Evolutionary conservation across 2,797 vertebrate species (phyloP), one percentile per base, ranked within the genome.

Genomic region (Xyrichtys novacula): DNA sequence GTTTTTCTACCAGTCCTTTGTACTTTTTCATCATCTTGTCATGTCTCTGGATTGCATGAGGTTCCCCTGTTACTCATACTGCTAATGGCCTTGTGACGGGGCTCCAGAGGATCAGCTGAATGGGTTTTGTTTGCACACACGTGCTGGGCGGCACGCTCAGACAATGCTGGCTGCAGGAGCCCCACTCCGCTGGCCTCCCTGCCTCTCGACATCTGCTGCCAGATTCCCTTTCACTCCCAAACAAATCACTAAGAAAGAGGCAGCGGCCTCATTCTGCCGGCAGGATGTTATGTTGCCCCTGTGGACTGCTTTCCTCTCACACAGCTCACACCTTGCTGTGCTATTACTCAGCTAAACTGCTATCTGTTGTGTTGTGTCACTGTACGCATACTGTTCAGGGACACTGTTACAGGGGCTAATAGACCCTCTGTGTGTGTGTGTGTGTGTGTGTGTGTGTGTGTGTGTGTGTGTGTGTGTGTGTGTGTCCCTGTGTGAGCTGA

Each of bases 201-300:
- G 19, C 69, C 42, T 49, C 71, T 65, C 63, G 43, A 71, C 87
- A 88, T 85, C 89, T 92, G 88, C 84, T 84, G 82, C 72, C 71
- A 84, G 89, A 87, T 91, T 89, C 74, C 61, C 79, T 91, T 91
- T 91, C 89, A 88, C 71, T 58, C 48, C 62, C 2, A 23, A 62
- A 72, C 56, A 83, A 81, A 89, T 76, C 78, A 80, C 74, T 68
- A 38, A 67, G 49, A 75, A 71, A 61, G 58, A 76, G 34, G 64
- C 43, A 9, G 57, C 69, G 76, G 59, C 61, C 58, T 29, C n/a
- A 17, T 63, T 83, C 63, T 67, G 55, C 56, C 34, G 39, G 31
- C 65, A 63, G 55, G 64, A 74, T 65, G 66, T 70, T 44, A 12
- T 56, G 56, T 61, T 19, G 2, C 44, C 53, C 19, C 66, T 25